A percentile compares a stretch with the other conserved stretches of the same genome.
phyloP scores from a whole-genome alignment of 2,113 vertebrate genomes.

The Herpailurus yagouaroundi region DNA sequence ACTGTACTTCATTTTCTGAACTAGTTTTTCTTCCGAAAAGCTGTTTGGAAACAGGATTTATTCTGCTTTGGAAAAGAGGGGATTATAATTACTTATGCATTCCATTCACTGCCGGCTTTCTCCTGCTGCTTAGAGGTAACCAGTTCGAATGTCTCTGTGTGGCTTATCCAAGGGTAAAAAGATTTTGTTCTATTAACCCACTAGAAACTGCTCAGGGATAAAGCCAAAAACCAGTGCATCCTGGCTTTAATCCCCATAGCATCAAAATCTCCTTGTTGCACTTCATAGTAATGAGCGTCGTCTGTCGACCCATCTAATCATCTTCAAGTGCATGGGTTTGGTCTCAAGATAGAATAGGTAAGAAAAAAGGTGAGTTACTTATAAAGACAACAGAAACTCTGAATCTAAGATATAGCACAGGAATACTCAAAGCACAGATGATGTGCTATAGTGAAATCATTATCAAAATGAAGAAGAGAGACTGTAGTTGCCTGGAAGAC shows the following conservation, averaged over 20 bases:
- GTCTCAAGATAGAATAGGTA: neutral
- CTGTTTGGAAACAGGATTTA: slow-evolving; percentile 51
- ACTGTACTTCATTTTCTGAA: slow-evolving; percentile 51
- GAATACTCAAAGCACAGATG: neutral
- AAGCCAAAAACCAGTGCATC: slow-evolving; percentile 10
- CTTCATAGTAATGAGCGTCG: neutral
- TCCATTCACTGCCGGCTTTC: slow-evolving; percentile 14
- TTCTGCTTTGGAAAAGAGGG: slow-evolving; percentile 34
- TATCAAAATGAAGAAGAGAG: neutral
- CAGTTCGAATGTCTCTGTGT: neutral
- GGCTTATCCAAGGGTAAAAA: neutral
- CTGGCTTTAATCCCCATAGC: slow-evolving; percentile 25
- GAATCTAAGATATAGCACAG: neutral
- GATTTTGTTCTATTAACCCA: slow-evolving; percentile 30
- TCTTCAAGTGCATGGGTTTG: neutral
- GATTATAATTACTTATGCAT: slow-evolving; percentile 60
- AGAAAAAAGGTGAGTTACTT: neutral
- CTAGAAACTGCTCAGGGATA: slow-evolving; percentile 48
- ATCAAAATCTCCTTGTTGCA: neutral
- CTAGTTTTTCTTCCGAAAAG: slow-evolving; percentile 2
- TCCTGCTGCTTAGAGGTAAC: slow-evolving; percentile 31
- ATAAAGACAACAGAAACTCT: neutral
- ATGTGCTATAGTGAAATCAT: neutral
- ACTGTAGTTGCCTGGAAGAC: neutral
- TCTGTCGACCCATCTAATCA: neutral